Percentiles rank a stretch among this genome's conserved stretches.
Evolutionary conservation across 2,797 vertebrate genomes (phyloP).

Genomic region (Anguilla anguilla): DNA sequence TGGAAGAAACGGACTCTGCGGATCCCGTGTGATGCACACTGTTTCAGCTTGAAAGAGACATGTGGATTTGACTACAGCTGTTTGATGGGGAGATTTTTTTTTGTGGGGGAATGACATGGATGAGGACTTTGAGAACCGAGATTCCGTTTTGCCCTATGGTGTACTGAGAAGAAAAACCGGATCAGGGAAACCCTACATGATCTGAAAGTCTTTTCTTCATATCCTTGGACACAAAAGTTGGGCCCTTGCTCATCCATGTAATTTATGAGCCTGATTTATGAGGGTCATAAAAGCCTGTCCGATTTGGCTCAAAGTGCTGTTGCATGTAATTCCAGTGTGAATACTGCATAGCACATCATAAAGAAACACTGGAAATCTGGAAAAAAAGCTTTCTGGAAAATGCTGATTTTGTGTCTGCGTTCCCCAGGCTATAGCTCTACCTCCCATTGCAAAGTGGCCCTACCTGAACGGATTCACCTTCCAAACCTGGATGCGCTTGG

Average conservation of each 20-base stretch:
- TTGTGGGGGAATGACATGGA: background rate
- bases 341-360: background rate
- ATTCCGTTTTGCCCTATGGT: no score
- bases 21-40: background rate
- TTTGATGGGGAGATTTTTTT: background rate
- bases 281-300: background rate
- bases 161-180: background rate
- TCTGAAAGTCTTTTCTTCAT: background rate
- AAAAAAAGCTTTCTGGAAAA: background rate
- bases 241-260: background rate
- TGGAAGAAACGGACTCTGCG: background rate
- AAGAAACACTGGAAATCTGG: no score
- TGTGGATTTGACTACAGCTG: background rate
- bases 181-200: background rate
- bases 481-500: conserved; percentile 97
- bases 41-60: background rate
- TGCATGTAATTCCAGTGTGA: background rate
- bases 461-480: conserved; percentile 98
- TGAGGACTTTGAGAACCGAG: background rate
- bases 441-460: conserved; percentile 97
- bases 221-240: background rate
- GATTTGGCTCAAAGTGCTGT: background rate
- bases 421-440: conserved; percentile 93
- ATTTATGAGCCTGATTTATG: background rate
- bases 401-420: conserved; percentile 15